These are phyloP conservation scores for Agrotis ipsilon DNA, from an alignment of 2,888 invertebrate species.

Conservation along the genomic window DNA sequence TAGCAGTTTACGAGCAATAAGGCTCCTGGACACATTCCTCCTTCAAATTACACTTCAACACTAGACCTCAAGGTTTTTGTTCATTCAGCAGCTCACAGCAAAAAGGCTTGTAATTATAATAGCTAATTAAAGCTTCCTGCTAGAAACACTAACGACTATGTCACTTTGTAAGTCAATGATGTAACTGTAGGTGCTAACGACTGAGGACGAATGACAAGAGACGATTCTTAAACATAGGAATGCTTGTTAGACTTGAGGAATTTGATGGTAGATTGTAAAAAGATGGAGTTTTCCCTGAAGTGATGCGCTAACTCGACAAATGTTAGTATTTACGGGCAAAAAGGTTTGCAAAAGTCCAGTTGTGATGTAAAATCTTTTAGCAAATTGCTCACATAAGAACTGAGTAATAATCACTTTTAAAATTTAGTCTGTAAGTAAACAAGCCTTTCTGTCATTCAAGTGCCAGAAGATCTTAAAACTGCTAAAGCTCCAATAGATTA, in stretches of 20 bases:
- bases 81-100: slow-evolving; percentile 27
- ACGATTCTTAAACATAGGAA: slow-evolving; percentile 6
- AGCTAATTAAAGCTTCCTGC: slow-evolving; percentile 34
- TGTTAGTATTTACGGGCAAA: neutral
- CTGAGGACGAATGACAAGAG: slow-evolving; percentile 40
- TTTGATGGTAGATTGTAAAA: slow-evolving; percentile 2
- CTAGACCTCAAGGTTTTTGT: neutral
- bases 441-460: too few species aligned
- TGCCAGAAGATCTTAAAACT: too few species aligned
- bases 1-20: too few species aligned
- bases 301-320: neutral
- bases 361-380: neutral
- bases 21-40: neutral
- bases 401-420: too few species aligned
- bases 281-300: slow-evolving; percentile 1
- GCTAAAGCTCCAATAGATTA: too few species aligned
- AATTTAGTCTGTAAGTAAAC: too few species aligned
- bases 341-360: neutral
- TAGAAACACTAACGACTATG: slow-evolving; percentile 27
- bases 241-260: slow-evolving; percentile 8
- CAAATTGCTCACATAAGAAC: too few species aligned
- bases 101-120: slow-evolving; percentile 41
- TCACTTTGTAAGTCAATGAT: slow-evolving; percentile 51
- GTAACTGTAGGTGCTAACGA: slow-evolving; percentile 41
- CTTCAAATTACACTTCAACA: neutral